Base-by-base conservation (phyloP, 2,888 invertebrate genomes). In the Microctonus brassicae region DNA sequence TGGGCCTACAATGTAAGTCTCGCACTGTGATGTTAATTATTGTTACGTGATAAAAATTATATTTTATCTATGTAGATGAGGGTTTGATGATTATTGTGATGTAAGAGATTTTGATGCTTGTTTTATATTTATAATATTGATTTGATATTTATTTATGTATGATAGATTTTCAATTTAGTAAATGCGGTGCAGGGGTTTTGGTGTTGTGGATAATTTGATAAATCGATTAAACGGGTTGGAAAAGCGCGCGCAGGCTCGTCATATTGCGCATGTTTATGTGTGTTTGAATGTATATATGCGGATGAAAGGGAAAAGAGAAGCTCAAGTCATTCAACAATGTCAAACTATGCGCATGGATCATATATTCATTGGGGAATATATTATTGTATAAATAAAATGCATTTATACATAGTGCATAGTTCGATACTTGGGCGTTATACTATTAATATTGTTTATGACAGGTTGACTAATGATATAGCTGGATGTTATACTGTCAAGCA, bases 401-500 rank as follows among this genome's bases (percentile, higher is more conserved):
- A 86, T 84, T 85, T 85, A 80, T 84, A 83, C 80, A 76, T 79
- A 82, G 81, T 83, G 82, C 82, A 83, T 82, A 83, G 80, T 82
- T 83, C 81, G 83, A 84, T 83, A 84, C 82, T 80, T 75, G 80
- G 77, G 76, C 76, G 65, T 69, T 74, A 73, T 65, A 84, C 87
- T 87, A 87, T 87, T 87, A 87, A 87, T 87, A 87, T 84, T 80
- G 79, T 76, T 85, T 17, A 87, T 86, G 87, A 87, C 87, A 86
- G 86, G 39, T 86, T 87, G 87, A 87, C 86, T 87, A 87, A 87
- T 87, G 87, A 86, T 84, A 77, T 17, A 47, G 17, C 17, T 47
- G 79, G 75, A 81, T n/a, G n/a, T n/a, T 82, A 79, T 62, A 69
- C 70, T 67, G 75, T 75, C 78, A 78, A 80, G 81, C 83, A 81